phyloP scores from a whole-genome alignment of 2,888 invertebrate genomes.

The Tupiocoris notatus region DNA sequence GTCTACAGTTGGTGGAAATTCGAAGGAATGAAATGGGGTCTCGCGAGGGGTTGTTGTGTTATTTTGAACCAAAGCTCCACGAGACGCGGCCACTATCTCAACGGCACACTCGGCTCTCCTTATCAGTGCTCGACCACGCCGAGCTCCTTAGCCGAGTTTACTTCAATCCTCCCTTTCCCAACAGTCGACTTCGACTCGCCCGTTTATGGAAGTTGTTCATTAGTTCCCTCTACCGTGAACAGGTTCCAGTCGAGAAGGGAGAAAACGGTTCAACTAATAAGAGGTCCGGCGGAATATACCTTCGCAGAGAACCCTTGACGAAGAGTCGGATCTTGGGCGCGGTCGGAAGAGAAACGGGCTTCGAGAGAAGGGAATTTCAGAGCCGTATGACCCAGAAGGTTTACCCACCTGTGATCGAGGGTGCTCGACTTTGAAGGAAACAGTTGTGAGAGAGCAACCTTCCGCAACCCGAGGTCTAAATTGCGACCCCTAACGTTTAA shows the following conservation, averaged over 20 bases:
- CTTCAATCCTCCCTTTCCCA: not conserved
- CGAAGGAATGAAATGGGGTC: not conserved
- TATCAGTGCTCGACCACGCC: conserved; percentile 29
- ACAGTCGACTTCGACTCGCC: not conserved
- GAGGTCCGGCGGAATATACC: not conserved
- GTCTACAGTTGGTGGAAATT: not conserved
- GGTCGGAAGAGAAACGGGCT: not conserved
- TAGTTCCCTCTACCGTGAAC: conserved; percentile 24
- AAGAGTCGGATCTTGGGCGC: too few species aligned
- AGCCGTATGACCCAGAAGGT: not conserved
- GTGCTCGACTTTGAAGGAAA: not conserved
- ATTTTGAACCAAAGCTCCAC: conserved; percentile 5
- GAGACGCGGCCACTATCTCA: conserved; percentile 20
- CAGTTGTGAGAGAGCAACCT: not conserved
- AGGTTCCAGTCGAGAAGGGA: not conserved
- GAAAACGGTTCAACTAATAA: conserved; percentile 1
- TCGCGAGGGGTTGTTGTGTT: conserved; percentile 14
- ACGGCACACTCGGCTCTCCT: conserved; percentile 29
- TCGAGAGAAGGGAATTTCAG: not conserved
- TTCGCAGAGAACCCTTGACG: not conserved
- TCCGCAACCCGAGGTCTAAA: not conserved
- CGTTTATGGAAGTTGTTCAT: conserved; percentile 31
- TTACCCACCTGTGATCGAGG: not conserved
- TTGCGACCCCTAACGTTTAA: not conserved
- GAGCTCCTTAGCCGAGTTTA: conserved; percentile 30